These are phyloP conservation scores for Aphidius gifuensis DNA, from an alignment of 1,140 invertebrate genomes.

Conservation along the genomic window DNA sequence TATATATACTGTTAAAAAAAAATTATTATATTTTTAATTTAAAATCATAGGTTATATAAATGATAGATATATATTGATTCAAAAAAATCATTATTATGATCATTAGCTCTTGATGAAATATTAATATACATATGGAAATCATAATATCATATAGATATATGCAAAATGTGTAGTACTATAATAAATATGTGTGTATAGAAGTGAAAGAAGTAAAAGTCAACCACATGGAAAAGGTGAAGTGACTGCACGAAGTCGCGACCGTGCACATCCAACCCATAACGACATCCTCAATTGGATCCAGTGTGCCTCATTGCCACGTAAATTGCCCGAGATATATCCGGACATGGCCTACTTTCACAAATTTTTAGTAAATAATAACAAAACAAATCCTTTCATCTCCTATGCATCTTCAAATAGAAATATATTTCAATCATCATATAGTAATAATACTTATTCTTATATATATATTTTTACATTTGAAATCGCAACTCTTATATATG, in stretches of 20 bases:
- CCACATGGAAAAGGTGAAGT: slow-evolving; percentile 37
- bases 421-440: too few species aligned
- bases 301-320: slow-evolving; percentile 42
- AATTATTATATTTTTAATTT: too few species aligned
- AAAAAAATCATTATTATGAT: too few species aligned
- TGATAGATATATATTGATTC: background rate
- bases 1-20: too few species aligned
- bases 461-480: too few species aligned
- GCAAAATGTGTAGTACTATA: background rate
- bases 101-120: too few species aligned
- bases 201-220: background rate
- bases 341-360: slow-evolving; percentile 39
- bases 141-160: slow-evolving; percentile 3
- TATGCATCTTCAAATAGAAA: too few species aligned
- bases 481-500: too few species aligned
- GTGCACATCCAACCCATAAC: slow-evolving; percentile 43
- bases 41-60: too few species aligned
- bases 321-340: slow-evolving; percentile 37
- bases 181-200: slow-evolving; percentile 4
- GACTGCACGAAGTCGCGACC: slow-evolving; percentile 41
- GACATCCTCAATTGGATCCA: slow-evolving; percentile 39
- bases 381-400: too few species aligned
- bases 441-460: too few species aligned
- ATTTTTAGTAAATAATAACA: slow-evolving; percentile 3
- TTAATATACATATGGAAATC: background rate